Evolutionary conservation across 2,113 vertebrate genomes (phyloP).

Genomic region (Pangasianodon gigas): DNA sequence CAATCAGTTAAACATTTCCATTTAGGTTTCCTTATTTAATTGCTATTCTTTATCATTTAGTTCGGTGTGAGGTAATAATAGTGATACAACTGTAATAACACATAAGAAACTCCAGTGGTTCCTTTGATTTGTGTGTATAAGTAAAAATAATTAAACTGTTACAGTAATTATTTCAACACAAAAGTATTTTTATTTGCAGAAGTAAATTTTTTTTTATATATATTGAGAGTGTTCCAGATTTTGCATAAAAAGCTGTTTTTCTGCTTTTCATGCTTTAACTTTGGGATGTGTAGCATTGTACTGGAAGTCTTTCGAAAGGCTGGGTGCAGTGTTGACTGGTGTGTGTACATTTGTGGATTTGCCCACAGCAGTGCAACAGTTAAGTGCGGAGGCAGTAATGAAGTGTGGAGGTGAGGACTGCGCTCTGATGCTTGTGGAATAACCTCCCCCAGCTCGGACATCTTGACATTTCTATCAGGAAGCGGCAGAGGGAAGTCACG

Average conservation of each 20-base stretch:
- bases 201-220: neutral
- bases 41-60: neutral
- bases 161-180: neutral
- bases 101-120: neutral
- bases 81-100: neutral
- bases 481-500: slow-evolving; percentile 33
- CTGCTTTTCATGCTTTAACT: neutral
- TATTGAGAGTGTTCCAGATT: neutral
- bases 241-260: neutral
- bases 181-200: neutral
- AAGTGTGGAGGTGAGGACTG: slow-evolving; percentile 37
- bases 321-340: neutral
- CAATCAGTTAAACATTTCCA: neutral
- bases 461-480: slow-evolving; percentile 59
- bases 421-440: slow-evolving; percentile 38
- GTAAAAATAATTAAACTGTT: neutral
- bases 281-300: neutral
- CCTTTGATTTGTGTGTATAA: neutral
- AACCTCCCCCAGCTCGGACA: slow-evolving; percentile 38
- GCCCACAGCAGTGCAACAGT: slow-evolving; percentile 53
- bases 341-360: slow-evolving; percentile 2
- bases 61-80: neutral
- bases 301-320: neutral
- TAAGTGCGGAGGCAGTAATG: slow-evolving; percentile 49
- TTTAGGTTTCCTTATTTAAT: neutral